Percentiles rank a stretch among this genome's conserved stretches.
Evolutionary conservation across 2,888 invertebrate species (phyloP).

Genomic region (Drosophila anomelani): DNA sequence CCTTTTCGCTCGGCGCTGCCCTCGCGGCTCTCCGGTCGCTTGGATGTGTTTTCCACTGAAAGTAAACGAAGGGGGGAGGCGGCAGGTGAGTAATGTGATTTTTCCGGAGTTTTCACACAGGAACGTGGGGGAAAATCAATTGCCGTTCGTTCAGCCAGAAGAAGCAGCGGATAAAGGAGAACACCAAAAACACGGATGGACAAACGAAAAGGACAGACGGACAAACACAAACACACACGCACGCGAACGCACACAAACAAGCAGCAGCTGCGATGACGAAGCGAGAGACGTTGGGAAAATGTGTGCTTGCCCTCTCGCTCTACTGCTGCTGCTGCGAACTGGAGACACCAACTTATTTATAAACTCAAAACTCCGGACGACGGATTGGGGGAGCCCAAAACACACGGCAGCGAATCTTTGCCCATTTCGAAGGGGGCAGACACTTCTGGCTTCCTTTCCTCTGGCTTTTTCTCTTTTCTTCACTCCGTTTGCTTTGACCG

Average conservation of each 20-base stretch:
- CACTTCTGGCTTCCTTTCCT: slow-evolving; percentile 71
- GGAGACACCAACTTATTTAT: slow-evolving; percentile 81
- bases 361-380: slow-evolving; percentile 78
- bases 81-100: slow-evolving; percentile 46
- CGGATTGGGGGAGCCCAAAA: slow-evolving; percentile 58
- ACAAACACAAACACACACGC: slow-evolving; percentile 39
- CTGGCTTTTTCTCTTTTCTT: slow-evolving; percentile 51
- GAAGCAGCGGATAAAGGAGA: slow-evolving; percentile 46
- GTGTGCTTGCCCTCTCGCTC: slow-evolving; percentile 45
- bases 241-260: slow-evolving; percentile 9
- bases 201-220: slow-evolving; percentile 24
- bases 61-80: slow-evolving; percentile 58
- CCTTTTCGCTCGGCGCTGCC: slow-evolving; percentile 84
- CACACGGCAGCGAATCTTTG: slow-evolving; percentile 75
- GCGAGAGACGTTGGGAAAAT: slow-evolving; percentile 57
- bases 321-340: slow-evolving; percentile 39
- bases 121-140: slow-evolving; percentile 70
- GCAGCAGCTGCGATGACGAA: slow-evolving; percentile 74
- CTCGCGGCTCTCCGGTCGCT: slow-evolving; percentile 84
- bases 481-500: slow-evolving; percentile 68
- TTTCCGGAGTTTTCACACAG: slow-evolving; percentile 36
- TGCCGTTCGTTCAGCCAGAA: slow-evolving; percentile 68
- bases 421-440: slow-evolving; percentile 71
- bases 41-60: slow-evolving; percentile 83
- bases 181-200: slow-evolving; percentile 51